Conservation (phyloP, 2,797 vertebrate genomes). For the Pangasius krempfi region DNA sequence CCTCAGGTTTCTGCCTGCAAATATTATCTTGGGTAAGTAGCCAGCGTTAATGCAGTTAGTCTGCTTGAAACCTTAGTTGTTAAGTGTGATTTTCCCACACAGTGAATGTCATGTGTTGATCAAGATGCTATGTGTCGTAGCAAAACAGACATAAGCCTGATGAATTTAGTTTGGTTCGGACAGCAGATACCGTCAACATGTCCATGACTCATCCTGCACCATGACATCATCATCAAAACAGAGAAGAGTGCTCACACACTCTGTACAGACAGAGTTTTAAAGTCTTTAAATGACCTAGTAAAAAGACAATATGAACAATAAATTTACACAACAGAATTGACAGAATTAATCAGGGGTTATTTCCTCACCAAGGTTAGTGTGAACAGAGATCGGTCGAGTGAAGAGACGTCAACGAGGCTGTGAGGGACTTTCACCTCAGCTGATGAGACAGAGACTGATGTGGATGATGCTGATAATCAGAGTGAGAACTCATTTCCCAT, state of each 20-base stretch:
- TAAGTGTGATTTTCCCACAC: not conserved
- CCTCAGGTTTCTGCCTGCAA: not conserved
- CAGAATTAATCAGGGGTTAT: not conserved
- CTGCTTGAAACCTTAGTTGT: not conserved
- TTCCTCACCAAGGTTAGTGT: not conserved
- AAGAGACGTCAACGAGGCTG: not conserved
- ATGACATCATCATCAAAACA: not conserved
- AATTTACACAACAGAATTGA: not conserved
- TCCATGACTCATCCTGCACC: not conserved
- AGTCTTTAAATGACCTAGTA: not conserved
- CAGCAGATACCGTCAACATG: not conserved
- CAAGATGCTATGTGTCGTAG: not conserved
- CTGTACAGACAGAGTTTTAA: not conserved
- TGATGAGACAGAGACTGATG: not conserved
- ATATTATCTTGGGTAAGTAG: not conserved
- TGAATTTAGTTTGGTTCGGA: not conserved
- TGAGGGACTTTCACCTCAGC: not conserved
- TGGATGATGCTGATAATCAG: not conserved
- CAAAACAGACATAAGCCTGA: not conserved
- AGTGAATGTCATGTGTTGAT: not conserved
- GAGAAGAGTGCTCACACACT: not conserved
- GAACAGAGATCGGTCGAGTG: not conserved
- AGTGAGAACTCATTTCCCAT: not conserved
- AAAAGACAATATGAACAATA: not conserved
- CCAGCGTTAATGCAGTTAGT: not conserved